Evolutionary conservation across 2,797 vertebrate species (phyloP), one percentile per base, ranked within the genome.

Genomic region (Gobio occitaniae): DNA sequence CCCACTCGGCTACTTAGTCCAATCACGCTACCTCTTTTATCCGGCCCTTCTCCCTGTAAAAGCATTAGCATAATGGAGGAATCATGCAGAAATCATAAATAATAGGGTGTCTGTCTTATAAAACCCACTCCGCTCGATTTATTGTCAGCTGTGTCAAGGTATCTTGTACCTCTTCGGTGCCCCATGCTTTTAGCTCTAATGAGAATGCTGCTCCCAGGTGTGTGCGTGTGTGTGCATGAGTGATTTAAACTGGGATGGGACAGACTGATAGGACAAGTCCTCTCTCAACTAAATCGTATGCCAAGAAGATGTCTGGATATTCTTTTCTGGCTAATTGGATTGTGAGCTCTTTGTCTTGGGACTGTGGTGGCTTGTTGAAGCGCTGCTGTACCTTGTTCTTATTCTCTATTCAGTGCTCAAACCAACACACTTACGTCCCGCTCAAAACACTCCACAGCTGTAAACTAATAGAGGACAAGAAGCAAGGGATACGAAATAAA

Each of bases 21-120:
- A 82, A 86, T 78, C 81, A 61, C 25, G 74, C 70, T 47, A 91
- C 92, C 86, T 92, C 90, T 87, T 91, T 91, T 91, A 87, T 89
- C 78, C 93, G 92, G 93, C 94, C 92, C 94, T 86, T 72, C 78
- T 86, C 36, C 68, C 84, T 86, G 82, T 89, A 91, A 90, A 92
- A 91, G 91, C 91, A 95, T 96, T 96, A 96, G 93, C 95, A 95
- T 96, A 96, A 96, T 96, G 95, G 94, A 94, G 94, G 74, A 61
- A 95, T 95, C 95, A 95, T 94, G 93, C 91, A 94, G 93, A 94
- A 94, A 94, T 95, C 95, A 96, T 96, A 91, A 95, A 96, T 96
- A 91, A 94, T 93, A 88, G 89, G 88, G 90, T 92, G 95, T 94
- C 93, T 91, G 89, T 92, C 91, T 94, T 95, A 94, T 94, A 94